Evolutionary conservation across 2,888 invertebrate species (phyloP), one percentile per base, ranked within the genome.

Genomic region (Amphimallon solstitiale): DNA sequence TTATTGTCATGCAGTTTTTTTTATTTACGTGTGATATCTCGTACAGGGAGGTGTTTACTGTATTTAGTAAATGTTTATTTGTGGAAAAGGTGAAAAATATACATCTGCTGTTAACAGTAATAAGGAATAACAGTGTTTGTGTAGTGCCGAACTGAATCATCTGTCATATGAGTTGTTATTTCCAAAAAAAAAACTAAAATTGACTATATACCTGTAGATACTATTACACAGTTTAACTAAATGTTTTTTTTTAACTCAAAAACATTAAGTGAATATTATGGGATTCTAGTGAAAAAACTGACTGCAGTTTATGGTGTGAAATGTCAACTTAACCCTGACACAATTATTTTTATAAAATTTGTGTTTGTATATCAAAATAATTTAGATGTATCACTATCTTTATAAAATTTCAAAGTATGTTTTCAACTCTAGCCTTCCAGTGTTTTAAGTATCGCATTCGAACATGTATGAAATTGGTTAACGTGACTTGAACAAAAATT

Each of bases 381-480:
- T 40, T 63, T 63, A 54, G 35, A 63, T 63, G 54, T 63, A 29
- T 67, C 56, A 21, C 71, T 37, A 56, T 9, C 70, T 72, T 66
- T 67, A 70, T 72, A 66, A 66, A 66, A 66, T 63, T 66, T 49
- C 29, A 56, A 66, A 66, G 66, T 66, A 66, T 66, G 66, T 66
- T 60, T 61, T 14, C 45, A 34, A 21, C 60, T 34, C 46, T 29
- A 15, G 43, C 51, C 9, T 14, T 19, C 17, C 46, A 48, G 45
- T 49, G 46, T 29, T 63, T 46, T 52, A 52, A 61, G 43, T 72
- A 70, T 74, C 76, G 76, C 75, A 75, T 77, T 71, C 73, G 75
- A 80, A 77, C 77, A 81, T 82, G 82, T 81, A 80, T 79, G 81
- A 81, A 79, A 75, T 80, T 80, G 81, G 82, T 79, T 81, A 82